Evolutionary conservation across 2,113 vertebrate species (phyloP).

Genomic region (Pantherophis guttatus): DNA sequence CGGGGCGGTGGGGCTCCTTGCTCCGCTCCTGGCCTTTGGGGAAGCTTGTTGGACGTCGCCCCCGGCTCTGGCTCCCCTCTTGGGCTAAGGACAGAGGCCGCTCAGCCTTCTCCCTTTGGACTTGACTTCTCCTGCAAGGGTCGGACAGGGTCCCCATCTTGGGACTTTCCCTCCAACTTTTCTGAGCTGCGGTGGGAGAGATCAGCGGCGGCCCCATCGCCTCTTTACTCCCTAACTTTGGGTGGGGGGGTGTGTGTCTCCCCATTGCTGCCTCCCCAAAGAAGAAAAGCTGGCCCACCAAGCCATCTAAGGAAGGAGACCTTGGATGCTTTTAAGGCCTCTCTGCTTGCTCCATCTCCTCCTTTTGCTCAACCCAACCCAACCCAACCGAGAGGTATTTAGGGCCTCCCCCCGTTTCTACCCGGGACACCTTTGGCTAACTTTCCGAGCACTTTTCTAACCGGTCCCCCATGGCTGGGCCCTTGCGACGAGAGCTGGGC

Average conservation of each 20-base stretch:
- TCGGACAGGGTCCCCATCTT: background rate
- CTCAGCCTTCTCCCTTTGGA: background rate
- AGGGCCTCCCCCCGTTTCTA: background rate
- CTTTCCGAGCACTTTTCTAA: background rate
- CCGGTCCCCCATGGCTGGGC: background rate
- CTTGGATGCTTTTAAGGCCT: background rate
- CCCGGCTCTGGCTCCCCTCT: background rate
- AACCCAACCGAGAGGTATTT: background rate
- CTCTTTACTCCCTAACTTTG: background rate
- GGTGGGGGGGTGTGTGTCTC: background rate
- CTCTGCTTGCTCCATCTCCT: background rate
- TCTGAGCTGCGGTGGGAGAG: background rate
- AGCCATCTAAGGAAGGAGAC: background rate
- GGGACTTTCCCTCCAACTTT: background rate
- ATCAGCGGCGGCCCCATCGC: background rate
- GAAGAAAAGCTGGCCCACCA: background rate
- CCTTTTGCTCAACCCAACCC: background rate
- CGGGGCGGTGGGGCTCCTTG: background rate
- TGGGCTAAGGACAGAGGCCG: background rate
- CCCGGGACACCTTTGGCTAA: background rate
- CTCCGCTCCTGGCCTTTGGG: background rate
- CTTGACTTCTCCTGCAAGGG: background rate
- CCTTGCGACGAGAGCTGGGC: background rate
- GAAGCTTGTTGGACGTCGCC: background rate
- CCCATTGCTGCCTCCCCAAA: background rate